A percentile compares a stretch with the other conserved stretches of the same genome.
Conservation (phyloP, 2,888 invertebrate genomes). For the Zaprionus obscuricornis region DNA sequence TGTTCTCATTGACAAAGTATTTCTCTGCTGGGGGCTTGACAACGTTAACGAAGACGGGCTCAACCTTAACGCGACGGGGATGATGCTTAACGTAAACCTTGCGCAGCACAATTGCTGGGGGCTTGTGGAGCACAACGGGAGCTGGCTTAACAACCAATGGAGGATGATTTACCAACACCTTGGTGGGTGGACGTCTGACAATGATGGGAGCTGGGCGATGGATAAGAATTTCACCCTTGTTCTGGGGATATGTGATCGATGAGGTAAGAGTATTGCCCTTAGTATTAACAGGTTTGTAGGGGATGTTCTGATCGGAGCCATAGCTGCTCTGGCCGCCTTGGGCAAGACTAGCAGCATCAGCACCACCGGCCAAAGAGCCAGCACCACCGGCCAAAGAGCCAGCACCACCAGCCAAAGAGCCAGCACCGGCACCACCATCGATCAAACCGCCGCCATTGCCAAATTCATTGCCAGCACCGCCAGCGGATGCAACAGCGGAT, state of each 20-base stretch:
- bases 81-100: constrained; percentile 81
- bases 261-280: constrained; percentile 77
- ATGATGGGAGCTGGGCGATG: constrained; percentile 83
- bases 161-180: constrained; percentile 82
- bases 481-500: constrained; percentile 44
- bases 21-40: constrained; percentile 83
- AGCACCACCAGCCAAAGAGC: constrained; percentile 11
- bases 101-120: constrained; percentile 82
- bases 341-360: constrained; percentile 50
- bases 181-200: constrained; percentile 82
- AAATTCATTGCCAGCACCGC: constrained; percentile 40
- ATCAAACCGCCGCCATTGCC: constrained; percentile 23
- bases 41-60: constrained; percentile 82
- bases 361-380: constrained; percentile 33
- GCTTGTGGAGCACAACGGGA: constrained; percentile 82
- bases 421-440: constrained; percentile 26
- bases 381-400: constrained; percentile 13
- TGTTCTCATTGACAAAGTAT: constrained; percentile 82
- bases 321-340: constrained; percentile 53
- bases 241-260: constrained; percentile 79
- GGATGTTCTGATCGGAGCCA: constrained; percentile 71
- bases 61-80: constrained; percentile 81
- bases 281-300: constrained; percentile 76
- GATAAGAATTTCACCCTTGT: constrained; percentile 82
- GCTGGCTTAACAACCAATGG: constrained; percentile 83